A percentile compares a stretch with the other conserved stretches of the same genome.
phyloP scores from a whole-genome alignment of 1,140 invertebrate species.

The Apolygus lucorum region DNA sequence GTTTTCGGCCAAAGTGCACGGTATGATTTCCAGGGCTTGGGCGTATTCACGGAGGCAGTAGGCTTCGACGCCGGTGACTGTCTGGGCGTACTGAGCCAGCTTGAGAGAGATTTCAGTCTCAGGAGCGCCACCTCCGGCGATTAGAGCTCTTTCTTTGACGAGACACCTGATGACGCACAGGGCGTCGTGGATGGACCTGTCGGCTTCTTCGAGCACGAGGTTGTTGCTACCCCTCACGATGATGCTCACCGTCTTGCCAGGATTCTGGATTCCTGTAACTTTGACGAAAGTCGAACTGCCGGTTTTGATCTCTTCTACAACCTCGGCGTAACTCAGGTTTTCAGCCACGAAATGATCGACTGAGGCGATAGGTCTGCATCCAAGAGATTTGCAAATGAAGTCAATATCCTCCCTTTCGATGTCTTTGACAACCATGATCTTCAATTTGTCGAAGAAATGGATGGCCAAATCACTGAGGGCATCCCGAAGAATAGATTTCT shows the following conservation, averaged over 20 bases:
- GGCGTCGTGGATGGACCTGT: conserved; percentile 94
- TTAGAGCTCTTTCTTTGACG: conserved; percentile 81
- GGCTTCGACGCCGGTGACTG: conserved; percentile 81
- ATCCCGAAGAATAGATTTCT: conserved; percentile 98
- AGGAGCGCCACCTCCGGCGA: conserved; percentile 93
- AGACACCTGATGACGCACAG: conserved; percentile 95
- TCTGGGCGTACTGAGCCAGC: conserved; percentile 72
- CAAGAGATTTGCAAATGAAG: conserved; percentile 91
- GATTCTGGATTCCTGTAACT: conserved; percentile 81
- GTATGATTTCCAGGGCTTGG: conserved; percentile 93
- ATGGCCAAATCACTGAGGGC: conserved; percentile 93
- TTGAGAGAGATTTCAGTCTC: conserved; percentile 88
- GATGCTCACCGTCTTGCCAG: conserved; percentile 85
- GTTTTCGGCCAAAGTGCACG: conserved; percentile 97
- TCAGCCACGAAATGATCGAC: conserved; percentile 94
- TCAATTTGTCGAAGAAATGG: conserved; percentile 98
- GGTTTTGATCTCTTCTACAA: conserved; percentile 89
- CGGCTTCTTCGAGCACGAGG: conserved; percentile 89
- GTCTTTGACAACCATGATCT: conserved; percentile 97
- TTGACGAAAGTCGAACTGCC: conserved; percentile 90
- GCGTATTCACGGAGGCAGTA: conserved; percentile 93
- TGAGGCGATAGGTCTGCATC: conserved; percentile 94
- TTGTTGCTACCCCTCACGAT: conserved; percentile 96
- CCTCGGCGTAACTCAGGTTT: conserved; percentile 80
- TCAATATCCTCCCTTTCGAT: conserved; percentile 97